Evolutionary conservation across 2,797 vertebrate genomes (phyloP).

Genomic region (Gymnoscopelus microlampas): DNA sequence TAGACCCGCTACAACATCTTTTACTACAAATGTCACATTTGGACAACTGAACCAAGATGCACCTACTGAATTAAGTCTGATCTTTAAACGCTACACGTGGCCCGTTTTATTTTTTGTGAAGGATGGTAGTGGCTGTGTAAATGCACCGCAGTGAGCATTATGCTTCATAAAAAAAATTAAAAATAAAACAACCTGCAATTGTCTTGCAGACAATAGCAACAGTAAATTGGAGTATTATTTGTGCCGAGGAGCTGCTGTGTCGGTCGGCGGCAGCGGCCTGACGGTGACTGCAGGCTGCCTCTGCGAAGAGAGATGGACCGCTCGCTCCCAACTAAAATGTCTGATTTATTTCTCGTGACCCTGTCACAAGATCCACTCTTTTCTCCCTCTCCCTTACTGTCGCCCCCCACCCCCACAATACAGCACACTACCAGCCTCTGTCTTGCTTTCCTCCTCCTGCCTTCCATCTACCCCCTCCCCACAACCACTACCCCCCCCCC

Average conservation of each 20-base stretch:
- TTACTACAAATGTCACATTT: conserved; percentile 53
- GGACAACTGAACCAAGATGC: conserved; percentile 19
- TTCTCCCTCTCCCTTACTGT: conserved; percentile 35
- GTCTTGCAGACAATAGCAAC: conserved; percentile 18
- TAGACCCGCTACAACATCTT: conserved; percentile 12
- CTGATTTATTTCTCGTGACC: conserved; percentile 82
- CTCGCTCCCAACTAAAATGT: conserved; percentile 68
- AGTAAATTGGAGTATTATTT: conserved; percentile 33
- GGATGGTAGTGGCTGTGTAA: conserved; percentile 7
- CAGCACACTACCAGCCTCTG: conserved; percentile 73
- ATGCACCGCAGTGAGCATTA: conserved; percentile 6
- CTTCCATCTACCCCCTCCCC: not conserved
- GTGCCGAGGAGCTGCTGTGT: not conserved
- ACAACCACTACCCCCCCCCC: conserved; percentile 3
- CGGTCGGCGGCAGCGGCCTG: conserved; percentile 20
- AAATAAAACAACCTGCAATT: conserved; percentile 2
- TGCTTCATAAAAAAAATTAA: conserved; percentile 19
- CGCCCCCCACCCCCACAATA: conserved; percentile 59
- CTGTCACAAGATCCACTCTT: conserved; percentile 76
- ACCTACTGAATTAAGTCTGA: conserved; percentile 7
- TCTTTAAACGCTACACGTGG: not conserved
- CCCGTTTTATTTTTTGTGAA: not conserved
- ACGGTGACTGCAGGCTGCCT: conserved; percentile 38
- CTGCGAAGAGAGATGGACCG: conserved; percentile 41
- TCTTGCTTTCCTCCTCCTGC: conserved; percentile 24